These are phyloP conservation scores for Heliconius ismenius DNA, from an alignment of 2,888 invertebrate species.

Conservation along the genomic window DNA sequence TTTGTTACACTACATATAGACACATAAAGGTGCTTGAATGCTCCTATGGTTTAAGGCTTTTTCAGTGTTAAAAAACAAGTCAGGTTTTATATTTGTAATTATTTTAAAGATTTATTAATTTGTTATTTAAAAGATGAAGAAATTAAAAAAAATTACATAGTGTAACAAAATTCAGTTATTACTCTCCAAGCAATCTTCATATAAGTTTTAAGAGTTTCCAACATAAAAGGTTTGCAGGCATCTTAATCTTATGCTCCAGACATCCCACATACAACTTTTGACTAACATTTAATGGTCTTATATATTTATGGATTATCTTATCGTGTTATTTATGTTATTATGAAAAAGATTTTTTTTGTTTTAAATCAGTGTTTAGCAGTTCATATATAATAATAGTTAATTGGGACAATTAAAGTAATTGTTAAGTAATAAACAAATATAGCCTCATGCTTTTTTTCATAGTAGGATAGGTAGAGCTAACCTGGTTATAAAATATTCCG, in stretches of 20 bases:
- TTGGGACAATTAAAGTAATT: background rate
- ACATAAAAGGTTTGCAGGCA: background rate
- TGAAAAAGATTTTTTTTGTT: too few relatives aligned
- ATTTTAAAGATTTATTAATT: too few relatives aligned
- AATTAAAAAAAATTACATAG: background rate
- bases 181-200: background rate
- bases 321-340: too few relatives aligned
- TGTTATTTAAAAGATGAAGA: too few relatives aligned
- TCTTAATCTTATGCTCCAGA: background rate
- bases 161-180: conserved; percentile 2
- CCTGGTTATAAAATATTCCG: too few relatives aligned
- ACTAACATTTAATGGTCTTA: background rate
- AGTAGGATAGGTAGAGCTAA: too few relatives aligned
- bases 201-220: conserved; percentile 7
- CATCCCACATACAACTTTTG: conserved; percentile 1
- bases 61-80: too few relatives aligned
- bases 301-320: background rate
- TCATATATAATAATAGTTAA: background rate
- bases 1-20: background rate
- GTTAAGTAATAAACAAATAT: background rate
- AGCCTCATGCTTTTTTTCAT: too few relatives aligned
- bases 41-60: too few relatives aligned
- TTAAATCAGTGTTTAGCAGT: too few relatives aligned
- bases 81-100: too few relatives aligned
- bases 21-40: too few relatives aligned